Evolutionary conservation across 2,113 vertebrate species (phyloP).

Genomic region (Poeciliopsis occidentalis): DNA sequence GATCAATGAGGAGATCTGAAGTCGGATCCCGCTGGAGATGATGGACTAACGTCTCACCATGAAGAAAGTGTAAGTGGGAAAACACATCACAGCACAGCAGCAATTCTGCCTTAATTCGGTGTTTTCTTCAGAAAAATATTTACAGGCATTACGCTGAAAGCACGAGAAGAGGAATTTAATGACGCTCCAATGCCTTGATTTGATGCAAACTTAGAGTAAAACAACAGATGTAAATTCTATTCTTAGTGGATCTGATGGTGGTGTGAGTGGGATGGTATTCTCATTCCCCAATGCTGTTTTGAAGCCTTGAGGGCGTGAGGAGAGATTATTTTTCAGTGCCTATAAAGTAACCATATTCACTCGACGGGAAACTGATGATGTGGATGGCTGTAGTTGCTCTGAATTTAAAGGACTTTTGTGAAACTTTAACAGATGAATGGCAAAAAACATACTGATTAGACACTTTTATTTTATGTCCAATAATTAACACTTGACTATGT

Average conservation of each 20-base stretch:
- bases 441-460: slow-evolving; percentile 83
- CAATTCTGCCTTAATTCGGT: slow-evolving; percentile 43
- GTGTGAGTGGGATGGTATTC: slow-evolving; percentile 38
- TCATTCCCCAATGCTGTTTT: slow-evolving; percentile 53
- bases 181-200: slow-evolving; percentile 38
- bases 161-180: slow-evolving; percentile 16
- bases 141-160: slow-evolving; percentile 27
- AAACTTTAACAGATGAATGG: slow-evolving; percentile 47
- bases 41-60: slow-evolving; percentile 54
- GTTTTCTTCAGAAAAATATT: slow-evolving; percentile 49
- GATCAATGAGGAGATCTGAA: slow-evolving; percentile 65
- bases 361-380: slow-evolving; percentile 20
- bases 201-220: slow-evolving; percentile 33
- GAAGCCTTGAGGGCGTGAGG: slow-evolving; percentile 34
- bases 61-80: slow-evolving; percentile 50
- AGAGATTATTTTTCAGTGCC: slow-evolving; percentile 23
- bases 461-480: slow-evolving; percentile 83
- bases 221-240: slow-evolving; percentile 59
- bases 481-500: slow-evolving; percentile 78
- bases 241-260: slow-evolving; percentile 46
- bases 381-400: slow-evolving; percentile 34
- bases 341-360: slow-evolving; percentile 4
- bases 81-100: slow-evolving; percentile 46
- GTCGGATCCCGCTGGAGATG: slow-evolving; percentile 56
- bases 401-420: slow-evolving; percentile 27